These are phyloP conservation scores for Arge pagana DNA, from an alignment of 2,888 invertebrate species.

Conservation along the genomic window DNA sequence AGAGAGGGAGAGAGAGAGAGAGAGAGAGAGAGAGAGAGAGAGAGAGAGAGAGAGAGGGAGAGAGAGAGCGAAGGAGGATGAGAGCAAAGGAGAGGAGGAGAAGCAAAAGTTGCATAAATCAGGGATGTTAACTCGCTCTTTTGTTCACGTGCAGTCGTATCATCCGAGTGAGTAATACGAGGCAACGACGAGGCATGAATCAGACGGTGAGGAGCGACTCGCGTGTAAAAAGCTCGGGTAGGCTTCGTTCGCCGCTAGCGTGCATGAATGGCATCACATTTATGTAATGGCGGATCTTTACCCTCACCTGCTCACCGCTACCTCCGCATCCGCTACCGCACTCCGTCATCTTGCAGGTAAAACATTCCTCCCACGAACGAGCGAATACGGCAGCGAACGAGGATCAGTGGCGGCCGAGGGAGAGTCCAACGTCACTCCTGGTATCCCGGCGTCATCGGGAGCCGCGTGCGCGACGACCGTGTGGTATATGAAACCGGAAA, in stretches of 20 bases:
- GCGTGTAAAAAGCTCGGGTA: background rate
- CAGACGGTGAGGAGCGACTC: slow-evolving; percentile 33
- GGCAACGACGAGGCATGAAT: slow-evolving; percentile 44
- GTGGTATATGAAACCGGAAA: slow-evolving; percentile 46
- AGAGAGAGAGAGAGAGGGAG: background rate
- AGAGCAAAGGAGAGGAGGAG: too few species aligned
- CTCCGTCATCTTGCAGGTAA: slow-evolving; percentile 37
- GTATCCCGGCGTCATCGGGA: slow-evolving; percentile 29
- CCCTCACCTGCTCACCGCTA: slow-evolving; percentile 17
- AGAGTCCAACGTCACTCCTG: slow-evolving; percentile 25
- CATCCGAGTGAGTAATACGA: slow-evolving; percentile 43
- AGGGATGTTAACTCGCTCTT: background rate
- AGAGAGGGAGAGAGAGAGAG: slow-evolving; percentile 4
- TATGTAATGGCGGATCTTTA: slow-evolving; percentile 39
- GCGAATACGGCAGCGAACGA: background rate
- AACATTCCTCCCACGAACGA: slow-evolving; percentile 35
- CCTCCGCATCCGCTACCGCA: slow-evolving; percentile 1
- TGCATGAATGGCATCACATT: slow-evolving; percentile 51
- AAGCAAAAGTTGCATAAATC: slow-evolving; percentile 11
- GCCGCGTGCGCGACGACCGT: too few species aligned
- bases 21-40: slow-evolving; percentile 9
- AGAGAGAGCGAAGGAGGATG: slow-evolving; percentile 25
- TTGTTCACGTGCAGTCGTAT: slow-evolving; percentile 18
- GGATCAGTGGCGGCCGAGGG: slow-evolving; percentile 32
- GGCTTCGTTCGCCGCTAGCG: slow-evolving; percentile 33